phyloP scores from a whole-genome alignment of 2,888 invertebrate species.

The Cyclophora albipunctata region DNA sequence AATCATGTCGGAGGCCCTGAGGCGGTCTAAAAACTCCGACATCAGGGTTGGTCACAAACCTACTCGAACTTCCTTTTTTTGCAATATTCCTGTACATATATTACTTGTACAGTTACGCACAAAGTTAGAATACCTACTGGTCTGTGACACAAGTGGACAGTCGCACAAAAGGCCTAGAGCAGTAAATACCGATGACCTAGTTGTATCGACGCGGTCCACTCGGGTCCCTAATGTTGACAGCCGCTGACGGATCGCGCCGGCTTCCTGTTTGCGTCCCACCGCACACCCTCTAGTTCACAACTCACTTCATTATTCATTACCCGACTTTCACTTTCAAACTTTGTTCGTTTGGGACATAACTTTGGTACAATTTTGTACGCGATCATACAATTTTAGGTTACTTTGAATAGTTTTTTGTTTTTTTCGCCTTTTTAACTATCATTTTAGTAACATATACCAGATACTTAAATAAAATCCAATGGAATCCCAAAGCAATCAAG shows the following conservation, averaged over 20 bases:
- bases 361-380: slow-evolving; percentile 8
- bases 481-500: not conserved
- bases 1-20: no score
- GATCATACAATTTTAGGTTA: slow-evolving; percentile 2
- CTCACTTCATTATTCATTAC: slow-evolving; percentile 55
- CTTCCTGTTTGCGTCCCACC: slow-evolving; percentile 10
- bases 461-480: not conserved
- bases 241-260: slow-evolving; percentile 14
- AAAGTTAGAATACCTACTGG: no score
- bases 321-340: slow-evolving; percentile 31
- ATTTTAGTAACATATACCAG: not conserved
- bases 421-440: not conserved
- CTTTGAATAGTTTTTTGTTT: not conserved
- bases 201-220: slow-evolving; percentile 1
- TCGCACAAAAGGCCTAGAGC: no score
- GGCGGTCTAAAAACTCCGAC: no score
- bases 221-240: slow-evolving; percentile 12
- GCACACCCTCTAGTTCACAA: slow-evolving; percentile 26
- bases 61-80: no score
- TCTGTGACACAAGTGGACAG: no score
- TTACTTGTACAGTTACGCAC: no score
- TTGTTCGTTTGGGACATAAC: slow-evolving; percentile 11
- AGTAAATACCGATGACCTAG: no score
- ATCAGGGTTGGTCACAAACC: no score
- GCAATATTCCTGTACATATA: no score